phyloP scores from a whole-genome alignment of 2,888 invertebrate genomes.

The Andricus quercusramuli region DNA sequence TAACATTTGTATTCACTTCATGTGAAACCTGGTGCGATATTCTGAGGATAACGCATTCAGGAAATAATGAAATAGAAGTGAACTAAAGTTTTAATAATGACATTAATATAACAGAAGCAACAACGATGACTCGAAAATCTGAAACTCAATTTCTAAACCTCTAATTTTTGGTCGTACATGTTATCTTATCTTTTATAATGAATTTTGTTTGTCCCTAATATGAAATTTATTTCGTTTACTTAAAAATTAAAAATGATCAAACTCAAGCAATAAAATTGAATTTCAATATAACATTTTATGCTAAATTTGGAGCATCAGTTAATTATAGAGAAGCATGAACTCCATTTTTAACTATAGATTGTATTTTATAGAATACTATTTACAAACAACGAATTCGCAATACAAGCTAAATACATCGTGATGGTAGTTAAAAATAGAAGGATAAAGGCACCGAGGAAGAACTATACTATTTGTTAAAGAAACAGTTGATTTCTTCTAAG shows the following conservation, averaged over 20 bases:
- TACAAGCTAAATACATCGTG: slow-evolving; percentile 22
- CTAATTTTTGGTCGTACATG: neutral
- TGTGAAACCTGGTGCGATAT: neutral
- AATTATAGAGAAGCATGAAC: neutral
- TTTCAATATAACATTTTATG: neutral
- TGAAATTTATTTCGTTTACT: no score
- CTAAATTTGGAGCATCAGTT: slow-evolving; percentile 6
- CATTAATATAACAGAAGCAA: neutral
- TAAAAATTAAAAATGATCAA: no score
- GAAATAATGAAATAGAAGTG: neutral
- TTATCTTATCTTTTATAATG: neutral
- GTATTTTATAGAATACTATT: slow-evolving; percentile 33
- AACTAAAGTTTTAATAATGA: neutral
- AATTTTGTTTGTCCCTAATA: neutral
- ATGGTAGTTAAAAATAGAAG: neutral
- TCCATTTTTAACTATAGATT: slow-evolving; percentile 24
- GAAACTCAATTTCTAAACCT: neutral
- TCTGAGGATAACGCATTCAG: neutral
- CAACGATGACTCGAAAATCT: neutral
- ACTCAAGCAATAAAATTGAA: neutral
- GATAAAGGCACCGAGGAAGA: neutral
- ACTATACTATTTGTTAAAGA: no score
- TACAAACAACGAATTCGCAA: slow-evolving; percentile 18
- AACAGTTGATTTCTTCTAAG: no score
- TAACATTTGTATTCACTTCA: neutral